These are phyloP conservation scores for Hofmannophila pseudospretella DNA, from an alignment of 2,888 invertebrate species.

Conservation along the genomic window DNA sequence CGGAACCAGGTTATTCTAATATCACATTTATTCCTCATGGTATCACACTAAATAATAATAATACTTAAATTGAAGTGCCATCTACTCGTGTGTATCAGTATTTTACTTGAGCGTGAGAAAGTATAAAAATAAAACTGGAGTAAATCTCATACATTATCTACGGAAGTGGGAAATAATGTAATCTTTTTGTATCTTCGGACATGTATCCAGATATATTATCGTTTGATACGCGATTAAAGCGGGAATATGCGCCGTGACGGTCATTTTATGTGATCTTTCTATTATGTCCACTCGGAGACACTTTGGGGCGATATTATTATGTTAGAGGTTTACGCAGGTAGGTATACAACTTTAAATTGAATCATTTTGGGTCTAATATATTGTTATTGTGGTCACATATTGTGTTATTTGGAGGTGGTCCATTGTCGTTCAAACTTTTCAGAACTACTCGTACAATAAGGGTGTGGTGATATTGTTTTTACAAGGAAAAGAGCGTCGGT, in stretches of 20 bases:
- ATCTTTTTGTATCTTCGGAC: conserved; percentile 13
- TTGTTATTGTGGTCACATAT: not conserved
- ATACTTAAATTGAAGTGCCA: too few relatives aligned
- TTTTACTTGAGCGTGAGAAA: conserved; percentile 4
- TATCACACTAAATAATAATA: too few relatives aligned
- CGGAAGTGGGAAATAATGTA: conserved; percentile 9
- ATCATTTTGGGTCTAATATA: not conserved
- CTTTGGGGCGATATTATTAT: conserved; percentile 5
- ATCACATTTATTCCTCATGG: too few relatives aligned
- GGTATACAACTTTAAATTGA: conserved; percentile 2
- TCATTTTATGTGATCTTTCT: conserved; percentile 7
- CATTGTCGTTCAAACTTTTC: too few relatives aligned
- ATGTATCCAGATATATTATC: conserved; percentile 16
- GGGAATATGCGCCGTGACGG: conserved; percentile 10
- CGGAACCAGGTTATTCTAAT: too few relatives aligned
- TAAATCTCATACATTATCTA: not conserved
- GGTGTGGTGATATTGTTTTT: too few relatives aligned
- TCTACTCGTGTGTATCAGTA: too few relatives aligned
- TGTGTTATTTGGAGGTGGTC: not conserved
- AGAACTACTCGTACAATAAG: too few relatives aligned
- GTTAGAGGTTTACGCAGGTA: not conserved
- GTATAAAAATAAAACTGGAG: not conserved
- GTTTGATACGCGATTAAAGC: conserved; percentile 4
- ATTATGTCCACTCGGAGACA: conserved; percentile 1
- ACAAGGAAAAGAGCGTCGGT: too few relatives aligned